Conservation (phyloP, 2,113 vertebrate species). For the Rousettus leschenaultii region DNA sequence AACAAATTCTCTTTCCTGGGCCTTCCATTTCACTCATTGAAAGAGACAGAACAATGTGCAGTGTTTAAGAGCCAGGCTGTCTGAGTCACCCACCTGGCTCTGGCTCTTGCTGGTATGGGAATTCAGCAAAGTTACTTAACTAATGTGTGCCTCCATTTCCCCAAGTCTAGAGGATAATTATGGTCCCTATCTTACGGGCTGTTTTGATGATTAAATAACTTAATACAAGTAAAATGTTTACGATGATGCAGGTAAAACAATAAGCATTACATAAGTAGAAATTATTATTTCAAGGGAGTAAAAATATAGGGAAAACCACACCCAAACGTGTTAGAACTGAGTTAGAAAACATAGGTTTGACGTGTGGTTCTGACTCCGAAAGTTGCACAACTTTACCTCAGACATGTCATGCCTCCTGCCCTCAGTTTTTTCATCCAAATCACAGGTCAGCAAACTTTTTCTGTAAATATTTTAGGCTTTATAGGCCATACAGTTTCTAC, state of each 20-base stretch:
- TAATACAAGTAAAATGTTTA: background rate
- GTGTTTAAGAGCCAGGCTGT: background rate
- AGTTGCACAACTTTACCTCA: background rate
- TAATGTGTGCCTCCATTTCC: background rate
- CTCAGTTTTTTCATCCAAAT: background rate
- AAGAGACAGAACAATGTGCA: background rate
- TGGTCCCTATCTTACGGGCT: background rate
- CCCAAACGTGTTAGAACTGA: background rate
- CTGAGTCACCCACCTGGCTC: background rate
- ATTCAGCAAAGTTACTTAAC: background rate
- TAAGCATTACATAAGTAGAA: background rate
- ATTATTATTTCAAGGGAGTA: background rate
- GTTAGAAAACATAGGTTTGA: background rate
- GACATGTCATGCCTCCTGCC: background rate
- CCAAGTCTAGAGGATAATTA: background rate
- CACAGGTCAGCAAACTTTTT: background rate
- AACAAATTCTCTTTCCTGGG: background rate
- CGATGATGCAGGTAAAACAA: background rate
- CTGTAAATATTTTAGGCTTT: background rate
- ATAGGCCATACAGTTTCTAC: background rate
- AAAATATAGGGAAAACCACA: background rate
- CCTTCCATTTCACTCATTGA: background rate
- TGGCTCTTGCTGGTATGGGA: background rate
- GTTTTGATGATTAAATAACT: background rate
- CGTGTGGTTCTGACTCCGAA: background rate